Evolutionary conservation across 2,888 invertebrate genomes (phyloP), one percentile per base, ranked within the genome.

Genomic region (Leptinotarsa juncta): DNA sequence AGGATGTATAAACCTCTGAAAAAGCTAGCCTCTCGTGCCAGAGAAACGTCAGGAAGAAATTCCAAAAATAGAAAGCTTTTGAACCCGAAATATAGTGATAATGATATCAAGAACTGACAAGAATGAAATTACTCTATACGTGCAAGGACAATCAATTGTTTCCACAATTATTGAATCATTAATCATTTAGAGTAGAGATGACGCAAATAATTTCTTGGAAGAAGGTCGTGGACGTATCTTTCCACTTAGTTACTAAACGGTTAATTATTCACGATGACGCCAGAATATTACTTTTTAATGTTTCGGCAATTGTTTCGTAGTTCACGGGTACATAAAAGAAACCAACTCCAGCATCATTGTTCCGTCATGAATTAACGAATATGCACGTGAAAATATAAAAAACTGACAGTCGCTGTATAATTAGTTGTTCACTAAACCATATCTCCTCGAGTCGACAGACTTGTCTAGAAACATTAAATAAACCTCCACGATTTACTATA

Each of bases 361-460:
- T 57, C 55, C 14, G 55, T 12, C 20, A 20, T 18, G 55, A 57
- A 57, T 57, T 57, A 3, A 57, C 55, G 18, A 55, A 18, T 55
- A 18, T 55, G 55, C 55, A 55, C 18, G n/a, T 55, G 20, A 55
- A 10, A 16, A 60, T 42, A 42, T 32, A 70, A 65, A 73, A 62
- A 57, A 70, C 53, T 66, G 42, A 57, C 42, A 55, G 51, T 53
- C 50, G 67, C 69, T 53, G 68, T 65, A 65, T 73, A 69, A 69
- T 73, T 73, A 72, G 71, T 53, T 74, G 74, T 69, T 60, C 77
- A 72, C 55, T 72, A 68, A 71, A 71, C 71, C 77, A 73, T 73
- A 74, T 74, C 55, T 53, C 48, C 49, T 51, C 68, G 53, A 72
- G 72, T 65, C 18, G 14, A 65, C 23, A 26, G n/a, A 65, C 20